Conservation (phyloP, 2,797 vertebrate genomes). For the Urophycis tenuis region DNA sequence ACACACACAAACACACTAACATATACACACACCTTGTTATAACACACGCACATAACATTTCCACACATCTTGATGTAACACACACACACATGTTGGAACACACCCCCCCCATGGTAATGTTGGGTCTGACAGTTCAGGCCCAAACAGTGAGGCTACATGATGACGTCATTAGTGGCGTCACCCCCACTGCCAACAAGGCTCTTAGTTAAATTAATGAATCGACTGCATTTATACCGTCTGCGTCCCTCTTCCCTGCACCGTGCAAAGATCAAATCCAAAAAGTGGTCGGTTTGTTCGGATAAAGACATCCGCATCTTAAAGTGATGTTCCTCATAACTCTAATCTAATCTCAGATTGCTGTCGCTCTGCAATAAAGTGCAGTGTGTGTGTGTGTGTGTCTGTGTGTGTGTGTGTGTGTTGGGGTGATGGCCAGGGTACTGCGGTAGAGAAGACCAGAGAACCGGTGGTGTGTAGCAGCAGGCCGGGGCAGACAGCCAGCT, state of each 20-base stretch:
- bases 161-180: background rate
- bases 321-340: background rate
- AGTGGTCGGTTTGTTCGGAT: background rate
- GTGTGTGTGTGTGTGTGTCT: too few species aligned
- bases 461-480: too few species aligned
- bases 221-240: background rate
- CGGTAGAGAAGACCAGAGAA: too few species aligned
- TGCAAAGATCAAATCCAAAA: background rate
- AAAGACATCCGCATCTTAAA: background rate
- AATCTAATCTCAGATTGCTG: background rate
- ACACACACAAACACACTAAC: background rate
- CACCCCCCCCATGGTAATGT: background rate
- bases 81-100: background rate
- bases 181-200: background rate
- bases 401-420: too few species aligned
- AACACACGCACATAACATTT: conserved; percentile 1
- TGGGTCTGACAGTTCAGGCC: background rate
- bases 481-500: too few species aligned
- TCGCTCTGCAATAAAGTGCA: too few species aligned
- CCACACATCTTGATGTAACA: too few species aligned
- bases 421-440: too few species aligned
- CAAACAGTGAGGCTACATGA: background rate
- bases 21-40: background rate
- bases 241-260: background rate
- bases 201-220: background rate